Conservation (phyloP, 1,140 invertebrate genomes). For the Camponotus floridanus region DNA sequence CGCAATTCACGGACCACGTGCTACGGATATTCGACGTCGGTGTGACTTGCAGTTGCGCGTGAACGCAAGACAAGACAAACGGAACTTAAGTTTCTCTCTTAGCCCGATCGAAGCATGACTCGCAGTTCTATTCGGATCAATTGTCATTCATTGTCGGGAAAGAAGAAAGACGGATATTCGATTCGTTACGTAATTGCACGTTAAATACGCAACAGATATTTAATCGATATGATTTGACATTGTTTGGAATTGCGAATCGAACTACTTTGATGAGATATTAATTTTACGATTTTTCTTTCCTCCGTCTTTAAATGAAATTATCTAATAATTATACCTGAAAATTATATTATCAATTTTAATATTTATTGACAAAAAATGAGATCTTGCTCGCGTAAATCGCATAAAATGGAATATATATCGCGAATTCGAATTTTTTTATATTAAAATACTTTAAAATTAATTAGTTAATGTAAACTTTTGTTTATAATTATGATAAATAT, state of each 20-base stretch:
- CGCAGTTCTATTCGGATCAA: constrained; percentile 30
- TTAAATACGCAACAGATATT: constrained; percentile 32
- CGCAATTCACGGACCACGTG: constrained; percentile 73
- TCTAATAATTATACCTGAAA: neutral
- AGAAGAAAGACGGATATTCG: constrained; percentile 27
- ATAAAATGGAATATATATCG: neutral
- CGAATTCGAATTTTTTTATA: neutral
- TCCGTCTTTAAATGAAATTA: neutral
- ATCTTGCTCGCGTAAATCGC: neutral
- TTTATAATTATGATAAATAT: constrained; percentile 8
- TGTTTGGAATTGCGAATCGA: neutral
- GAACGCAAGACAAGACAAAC: constrained; percentile 71
- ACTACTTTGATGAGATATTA: neutral
- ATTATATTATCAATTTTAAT: neutral
- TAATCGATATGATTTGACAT: neutral
- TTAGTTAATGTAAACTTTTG: neutral
- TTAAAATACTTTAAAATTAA: constrained; percentile 13
- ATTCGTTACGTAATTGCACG: constrained; percentile 8
- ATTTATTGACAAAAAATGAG: neutral
- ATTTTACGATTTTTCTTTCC: neutral
- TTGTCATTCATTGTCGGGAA: constrained; percentile 27
- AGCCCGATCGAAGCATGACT: constrained; percentile 31
- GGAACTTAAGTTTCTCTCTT: constrained; percentile 63
- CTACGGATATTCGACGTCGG: constrained; percentile 73
- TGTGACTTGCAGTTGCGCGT: constrained; percentile 59